Percentiles rank a stretch among this genome's conserved stretches.
Conservation (phyloP, 2,888 invertebrate genomes). For the Agriotes lineatus region DNA sequence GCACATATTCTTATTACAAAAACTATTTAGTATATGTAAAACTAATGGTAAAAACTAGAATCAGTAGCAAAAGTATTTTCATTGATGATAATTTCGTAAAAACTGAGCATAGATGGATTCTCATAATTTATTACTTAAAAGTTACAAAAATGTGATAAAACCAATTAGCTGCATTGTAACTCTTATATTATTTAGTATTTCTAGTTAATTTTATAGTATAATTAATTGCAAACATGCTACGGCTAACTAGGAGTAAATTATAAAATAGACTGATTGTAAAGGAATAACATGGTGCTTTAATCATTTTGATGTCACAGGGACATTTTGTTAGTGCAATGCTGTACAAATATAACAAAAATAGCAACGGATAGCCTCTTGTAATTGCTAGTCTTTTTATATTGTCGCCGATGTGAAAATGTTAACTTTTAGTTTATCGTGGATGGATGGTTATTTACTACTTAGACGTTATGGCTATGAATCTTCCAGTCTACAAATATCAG, state of each 20-base stretch:
- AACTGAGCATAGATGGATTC: not conserved
- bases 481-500: not conserved
- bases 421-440: not conserved
- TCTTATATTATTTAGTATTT: constrained; percentile 3
- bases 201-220: constrained; percentile 6
- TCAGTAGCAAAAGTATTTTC: too few species aligned
- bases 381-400: constrained; percentile 17
- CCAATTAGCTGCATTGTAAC: constrained; percentile 12
- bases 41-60: too few species aligned
- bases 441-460: not conserved
- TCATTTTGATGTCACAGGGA: constrained; percentile 4
- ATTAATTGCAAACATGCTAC: constrained; percentile 1
- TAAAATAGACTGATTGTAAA: constrained; percentile 26
- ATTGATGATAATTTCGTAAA: not conserved
- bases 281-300: constrained; percentile 19
- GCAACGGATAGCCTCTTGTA: not conserved
- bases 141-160: constrained; percentile 12
- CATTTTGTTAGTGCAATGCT: constrained; percentile 22
- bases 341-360: constrained; percentile 11
- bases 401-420: not conserved
- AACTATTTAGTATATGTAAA: too few species aligned
- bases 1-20: too few species aligned
- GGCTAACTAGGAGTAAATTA: constrained; percentile 6
- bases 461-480: not conserved
- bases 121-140: constrained; percentile 2